Base-by-base conservation (phyloP, 2,797 vertebrate genomes). In the Danio aesculapii region DNA sequence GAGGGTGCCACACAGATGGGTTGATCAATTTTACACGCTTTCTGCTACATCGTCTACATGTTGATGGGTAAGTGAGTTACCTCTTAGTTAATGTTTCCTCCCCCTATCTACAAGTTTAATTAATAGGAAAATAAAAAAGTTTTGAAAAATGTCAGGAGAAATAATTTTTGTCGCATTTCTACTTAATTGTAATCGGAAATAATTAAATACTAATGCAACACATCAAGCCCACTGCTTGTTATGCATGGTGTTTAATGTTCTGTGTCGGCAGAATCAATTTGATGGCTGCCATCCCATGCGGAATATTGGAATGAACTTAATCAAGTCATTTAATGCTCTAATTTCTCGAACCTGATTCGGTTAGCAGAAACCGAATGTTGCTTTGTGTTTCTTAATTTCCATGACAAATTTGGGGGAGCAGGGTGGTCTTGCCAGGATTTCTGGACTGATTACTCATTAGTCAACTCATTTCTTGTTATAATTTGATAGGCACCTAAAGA, bases 401-500 rank as follows among this genome's bases (percentile, higher is more conserved):
- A 86, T 88, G 87, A 84, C 90, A 93, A 93, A 93, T 92, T 92
- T 90, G 55, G 6, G 92, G 88, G 82, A 92, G 88, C 91, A 91
- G 90, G 90, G 87, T 88, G 85, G 88, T 85, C 83, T 57, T 87
- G 88, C 90, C 83, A 73, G 84, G 90, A 88, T 87, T 87, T 89
- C 84, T 87, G 87, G 61, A 14, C 57, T 72, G 39, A 71, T 79
- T 53, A n/a, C 68, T 72, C 58, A 79, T 79, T 72, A 76, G 47
- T 30, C 72, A 73, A 68, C 16, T 68, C 39, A 43, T 39, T 47
- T 14, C 44, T 47, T 77, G 8, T 46, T n/a, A 66, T 57, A 55
- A 41, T 50, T 58, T 30, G 9, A 10, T 46, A 77, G 61, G 55
- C 39, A 66, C 50, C 10, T 39, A 39, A 39, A 57, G 6, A 46